Base-by-base conservation (phyloP, 2,888 invertebrate genomes). In the Clunio marinus region DNA sequence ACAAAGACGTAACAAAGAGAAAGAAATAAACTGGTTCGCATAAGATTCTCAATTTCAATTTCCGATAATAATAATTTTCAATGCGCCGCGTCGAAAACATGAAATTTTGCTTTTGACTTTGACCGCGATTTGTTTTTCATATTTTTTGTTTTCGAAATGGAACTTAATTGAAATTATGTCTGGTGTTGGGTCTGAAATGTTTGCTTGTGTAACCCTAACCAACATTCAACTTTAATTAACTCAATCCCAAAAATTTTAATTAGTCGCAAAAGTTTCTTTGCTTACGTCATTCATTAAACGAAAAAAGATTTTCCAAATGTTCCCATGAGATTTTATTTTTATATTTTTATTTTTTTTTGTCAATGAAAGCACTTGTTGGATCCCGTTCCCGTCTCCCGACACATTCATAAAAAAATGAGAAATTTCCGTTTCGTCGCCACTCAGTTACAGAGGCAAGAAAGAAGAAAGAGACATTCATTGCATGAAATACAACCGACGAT, bases 41-140 rank as follows among this genome's bases (percentile, higher is more conserved):
- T 10, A 22, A 62, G 62, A 55, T 27, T 15, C 65, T 25, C 46
- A 45, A 27, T 45, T 63, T 66, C 66, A 66, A 55, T 66, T 66
- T 66, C 55, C 66, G 66, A 66, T 66, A 66, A 66, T 66, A 66
- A 66, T 66, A 51, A 66, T 66, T 55, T 55, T 51, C 27, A 15
- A 20, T 57, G 51, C 51, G 51, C 51, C 51, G 7, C n/a, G 17
- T 22, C 20, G 17, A 51, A 51, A 17, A 22, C 22, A 51, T 51
- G 22, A 51, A n/a, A 22, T 51, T 51, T 51, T 22, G 51, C 10
- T 22, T 51, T 51, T 51, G 51, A 51, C 51, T 51, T 51, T 51
- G 51, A 51, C 51, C 51, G 51, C 51, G 51, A 51, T 51, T 51
- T n/a, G 17, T 7, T 2, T 22, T 51, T 51, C 51, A 51, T 51